Percentiles rank a stretch among this genome's conserved stretches.
Conservation (phyloP, 2,113 vertebrate genomes). For the Pandion haliaetus region DNA sequence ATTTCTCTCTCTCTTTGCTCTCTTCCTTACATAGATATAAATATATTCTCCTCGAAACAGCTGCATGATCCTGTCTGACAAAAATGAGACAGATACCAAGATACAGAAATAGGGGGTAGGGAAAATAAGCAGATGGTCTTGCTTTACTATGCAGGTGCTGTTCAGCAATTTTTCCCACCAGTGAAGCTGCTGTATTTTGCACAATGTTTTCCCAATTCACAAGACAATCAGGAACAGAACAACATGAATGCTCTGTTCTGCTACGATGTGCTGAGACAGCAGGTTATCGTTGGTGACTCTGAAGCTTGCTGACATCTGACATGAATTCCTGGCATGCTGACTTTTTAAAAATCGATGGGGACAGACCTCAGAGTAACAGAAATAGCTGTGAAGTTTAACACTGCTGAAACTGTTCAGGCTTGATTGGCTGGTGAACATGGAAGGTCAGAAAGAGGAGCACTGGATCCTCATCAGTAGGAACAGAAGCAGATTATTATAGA, state of each 20-base stretch:
- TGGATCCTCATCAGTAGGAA: conserved; percentile 68
- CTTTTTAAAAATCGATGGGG: conserved; percentile 70
- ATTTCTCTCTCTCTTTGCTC: neutral
- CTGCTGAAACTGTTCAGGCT: conserved; percentile 49
- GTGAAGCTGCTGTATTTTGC: conserved; percentile 63
- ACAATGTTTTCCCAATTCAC: conserved; percentile 73
- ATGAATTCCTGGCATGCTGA: conserved; percentile 72
- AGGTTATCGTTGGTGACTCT: conserved; percentile 63
- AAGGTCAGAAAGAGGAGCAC: conserved; percentile 63
- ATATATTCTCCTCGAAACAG: neutral
- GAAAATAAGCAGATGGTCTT: conserved; percentile 67
- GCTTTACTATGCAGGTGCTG: conserved; percentile 63
- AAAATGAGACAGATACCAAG: neutral
- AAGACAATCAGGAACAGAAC: conserved; percentile 68
- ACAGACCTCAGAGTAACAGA: conserved; percentile 69
- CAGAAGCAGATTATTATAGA: conserved; percentile 63
- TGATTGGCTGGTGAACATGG: conserved; percentile 66
- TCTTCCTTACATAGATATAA: neutral
- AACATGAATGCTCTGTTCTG: conserved; percentile 46
- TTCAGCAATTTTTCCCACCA: conserved; percentile 66
- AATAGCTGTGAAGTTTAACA: conserved; percentile 72
- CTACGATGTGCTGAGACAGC: conserved; percentile 72
- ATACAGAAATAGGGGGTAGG: neutral
- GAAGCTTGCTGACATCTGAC: conserved; percentile 73
- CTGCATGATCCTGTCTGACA: neutral